Percentiles rank a stretch among this genome's conserved stretches.
Conservation (phyloP, 2,888 invertebrate genomes). For the Seira sanloemensis region DNA sequence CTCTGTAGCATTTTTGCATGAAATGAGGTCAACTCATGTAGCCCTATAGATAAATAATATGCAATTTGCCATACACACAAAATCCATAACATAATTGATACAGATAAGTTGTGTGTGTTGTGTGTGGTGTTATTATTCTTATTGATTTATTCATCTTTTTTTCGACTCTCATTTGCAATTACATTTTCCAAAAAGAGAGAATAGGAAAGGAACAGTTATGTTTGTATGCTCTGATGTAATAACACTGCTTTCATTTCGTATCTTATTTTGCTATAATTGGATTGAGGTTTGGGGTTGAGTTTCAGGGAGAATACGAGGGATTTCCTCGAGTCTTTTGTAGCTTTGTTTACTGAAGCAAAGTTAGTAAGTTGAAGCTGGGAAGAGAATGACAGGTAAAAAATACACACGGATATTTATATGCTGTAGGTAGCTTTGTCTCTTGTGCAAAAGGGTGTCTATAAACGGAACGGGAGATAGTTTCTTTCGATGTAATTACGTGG, state of each 20-base stretch:
- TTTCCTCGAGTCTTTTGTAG: not conserved
- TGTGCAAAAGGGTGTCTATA: too few relatives aligned
- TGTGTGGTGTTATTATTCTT: not conserved
- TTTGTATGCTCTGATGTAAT: not conserved
- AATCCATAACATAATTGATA: too few relatives aligned
- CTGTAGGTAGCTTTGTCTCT: too few relatives aligned
- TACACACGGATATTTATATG: not conserved
- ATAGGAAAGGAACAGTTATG: not conserved
- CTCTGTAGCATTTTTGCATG: not conserved
- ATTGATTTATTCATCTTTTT: not conserved
- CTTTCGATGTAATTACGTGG: not conserved
- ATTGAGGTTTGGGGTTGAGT: constrained; percentile 53
- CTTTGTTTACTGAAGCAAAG: too few relatives aligned
- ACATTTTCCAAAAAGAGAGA: not conserved
- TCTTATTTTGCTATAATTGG: constrained; percentile 38
- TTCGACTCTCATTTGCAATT: not conserved
- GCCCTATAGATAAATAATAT: not conserved
- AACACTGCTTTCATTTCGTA: not conserved
- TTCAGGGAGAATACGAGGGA: not conserved
- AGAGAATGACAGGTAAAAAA: not conserved
- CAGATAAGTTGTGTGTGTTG: not conserved
- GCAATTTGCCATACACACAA: not conserved
- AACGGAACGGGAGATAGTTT: too few relatives aligned
- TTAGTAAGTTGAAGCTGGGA: too few relatives aligned
- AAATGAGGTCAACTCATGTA: constrained; percentile 54